Percentiles rank a stretch among this genome's conserved stretches.
phyloP scores from a whole-genome alignment of 2,888 invertebrate genomes.

The Drosophila mimetica region DNA sequence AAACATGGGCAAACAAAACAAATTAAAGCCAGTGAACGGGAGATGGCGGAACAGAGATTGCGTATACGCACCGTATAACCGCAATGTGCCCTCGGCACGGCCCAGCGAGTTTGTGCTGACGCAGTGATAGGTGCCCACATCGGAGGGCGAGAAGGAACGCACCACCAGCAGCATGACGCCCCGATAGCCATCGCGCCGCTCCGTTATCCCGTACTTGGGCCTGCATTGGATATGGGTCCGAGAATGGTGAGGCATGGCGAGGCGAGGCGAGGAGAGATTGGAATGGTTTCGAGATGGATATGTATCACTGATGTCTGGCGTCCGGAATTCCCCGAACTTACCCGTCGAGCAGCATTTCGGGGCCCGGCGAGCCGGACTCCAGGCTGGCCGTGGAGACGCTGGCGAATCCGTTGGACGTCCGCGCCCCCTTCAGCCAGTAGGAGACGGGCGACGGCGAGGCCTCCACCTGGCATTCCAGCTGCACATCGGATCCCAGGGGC shows the following conservation, averaged over 20 bases:
- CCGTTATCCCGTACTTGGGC: constrained; percentile 84
- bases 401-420: constrained; percentile 82
- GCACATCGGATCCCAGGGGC: constrained; percentile 93
- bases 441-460: constrained; percentile 89
- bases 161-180: constrained; percentile 84
- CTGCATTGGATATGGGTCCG: constrained; percentile 59
- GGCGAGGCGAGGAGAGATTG: neutral
- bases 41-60: constrained; percentile 36
- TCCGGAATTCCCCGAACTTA: constrained; percentile 83
- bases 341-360: constrained; percentile 93
- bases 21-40: constrained; percentile 28
- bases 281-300: constrained; percentile 7
- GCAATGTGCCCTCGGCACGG: constrained; percentile 87
- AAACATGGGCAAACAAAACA: constrained; percentile 27
- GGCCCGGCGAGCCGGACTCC: constrained; percentile 83
- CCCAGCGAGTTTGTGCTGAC: constrained; percentile 89
- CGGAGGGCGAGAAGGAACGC: constrained; percentile 86
- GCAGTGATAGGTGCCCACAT: constrained; percentile 91
- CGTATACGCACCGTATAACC: constrained; percentile 86
- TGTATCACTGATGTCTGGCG: constrained; percentile 9
- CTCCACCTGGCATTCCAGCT: constrained; percentile 94
- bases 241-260: neutral
- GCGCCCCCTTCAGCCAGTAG: constrained; percentile 84
- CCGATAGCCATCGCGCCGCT: constrained; percentile 84
- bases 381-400: constrained; percentile 76